Evolutionary conservation across 1,140 invertebrate species (phyloP).

Genomic region (Homalodisca vitripennis): DNA sequence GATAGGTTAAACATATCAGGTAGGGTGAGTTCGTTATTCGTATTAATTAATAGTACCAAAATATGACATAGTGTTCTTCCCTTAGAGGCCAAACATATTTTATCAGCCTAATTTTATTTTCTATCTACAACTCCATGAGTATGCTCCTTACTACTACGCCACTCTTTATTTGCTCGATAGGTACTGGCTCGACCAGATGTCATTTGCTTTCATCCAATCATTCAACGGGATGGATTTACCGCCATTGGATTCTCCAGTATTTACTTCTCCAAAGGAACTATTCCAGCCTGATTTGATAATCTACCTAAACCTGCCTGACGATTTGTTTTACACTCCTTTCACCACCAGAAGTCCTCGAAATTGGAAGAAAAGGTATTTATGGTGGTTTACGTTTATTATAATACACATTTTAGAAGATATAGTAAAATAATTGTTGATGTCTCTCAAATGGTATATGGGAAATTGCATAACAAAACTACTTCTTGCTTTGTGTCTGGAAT

Average conservation of each 20-base stretch:
- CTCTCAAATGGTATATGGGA: no score
- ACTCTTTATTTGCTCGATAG: neutral
- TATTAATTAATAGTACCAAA: neutral
- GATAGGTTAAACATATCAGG: no score
- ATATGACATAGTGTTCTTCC: neutral
- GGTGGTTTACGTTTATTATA: no score
- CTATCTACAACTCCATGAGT: neutral
- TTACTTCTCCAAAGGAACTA: neutral
- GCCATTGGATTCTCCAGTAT: neutral
- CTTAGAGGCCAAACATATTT: neutral
- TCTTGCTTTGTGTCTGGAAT: no score
- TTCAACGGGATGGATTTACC: neutral
- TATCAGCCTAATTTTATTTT: neutral
- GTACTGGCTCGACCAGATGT: conserved; percentile 4
- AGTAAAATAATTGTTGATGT: no score
- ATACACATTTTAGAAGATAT: no score
- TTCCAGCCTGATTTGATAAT: neutral
- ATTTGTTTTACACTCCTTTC: neutral
- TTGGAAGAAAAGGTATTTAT: neutral
- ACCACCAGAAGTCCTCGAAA: neutral
- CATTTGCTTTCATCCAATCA: neutral
- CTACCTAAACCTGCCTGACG: conserved; percentile 12
- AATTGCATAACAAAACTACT: no score
- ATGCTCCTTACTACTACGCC: neutral
- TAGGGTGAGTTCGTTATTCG: neutral